phyloP scores from a whole-genome alignment of 2,797 vertebrate species.

The Sciaenops ocellatus region DNA sequence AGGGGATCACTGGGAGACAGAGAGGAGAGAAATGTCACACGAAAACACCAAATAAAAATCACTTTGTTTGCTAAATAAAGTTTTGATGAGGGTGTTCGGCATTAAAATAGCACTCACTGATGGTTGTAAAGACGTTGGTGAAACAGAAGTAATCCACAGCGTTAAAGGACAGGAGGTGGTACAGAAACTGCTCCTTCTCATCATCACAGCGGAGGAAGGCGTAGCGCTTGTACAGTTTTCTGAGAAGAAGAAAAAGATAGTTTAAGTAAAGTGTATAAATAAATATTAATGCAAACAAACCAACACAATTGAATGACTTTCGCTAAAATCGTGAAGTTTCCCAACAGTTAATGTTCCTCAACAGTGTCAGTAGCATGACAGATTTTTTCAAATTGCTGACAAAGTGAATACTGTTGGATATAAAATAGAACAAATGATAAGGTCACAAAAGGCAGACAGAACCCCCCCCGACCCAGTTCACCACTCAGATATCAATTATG shows the following conservation, averaged over 20 bases:
- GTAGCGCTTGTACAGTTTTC: slow-evolving; percentile 98
- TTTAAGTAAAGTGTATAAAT: slow-evolving; percentile 8
- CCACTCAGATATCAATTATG: slow-evolving; percentile 80
- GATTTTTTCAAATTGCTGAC: slow-evolving; percentile 1
- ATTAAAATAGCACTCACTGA: slow-evolving; percentile 88
- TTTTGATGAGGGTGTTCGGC: background rate
- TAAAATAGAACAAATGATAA: slow-evolving; percentile 37
- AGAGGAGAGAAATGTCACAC: slow-evolving; percentile 21
- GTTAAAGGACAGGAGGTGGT: slow-evolving; percentile 98
- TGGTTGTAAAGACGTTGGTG: slow-evolving; percentile 98
- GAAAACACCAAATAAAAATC: background rate
- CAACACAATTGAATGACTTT: background rate
- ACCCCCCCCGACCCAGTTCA: slow-evolving; percentile 78
- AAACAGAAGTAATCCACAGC: slow-evolving; percentile 99
- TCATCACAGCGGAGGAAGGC: slow-evolving; percentile 98
- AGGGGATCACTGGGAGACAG: slow-evolving; percentile 93
- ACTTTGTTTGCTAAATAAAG: background rate
- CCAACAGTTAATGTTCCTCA: background rate
- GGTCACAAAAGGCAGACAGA: slow-evolving; percentile 67
- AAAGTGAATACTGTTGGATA: slow-evolving; percentile 16
- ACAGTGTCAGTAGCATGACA: background rate
- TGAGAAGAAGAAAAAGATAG: slow-evolving; percentile 75
- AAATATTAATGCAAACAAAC: background rate
- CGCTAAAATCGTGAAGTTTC: background rate
- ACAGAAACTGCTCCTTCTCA: slow-evolving; percentile 99